Percentiles rank a stretch among this genome's conserved stretches.
These are phyloP conservation scores for Empidonax alnorum DNA, from an alignment of 2,113 vertebrate genomes.

Conservation along the genomic window DNA sequence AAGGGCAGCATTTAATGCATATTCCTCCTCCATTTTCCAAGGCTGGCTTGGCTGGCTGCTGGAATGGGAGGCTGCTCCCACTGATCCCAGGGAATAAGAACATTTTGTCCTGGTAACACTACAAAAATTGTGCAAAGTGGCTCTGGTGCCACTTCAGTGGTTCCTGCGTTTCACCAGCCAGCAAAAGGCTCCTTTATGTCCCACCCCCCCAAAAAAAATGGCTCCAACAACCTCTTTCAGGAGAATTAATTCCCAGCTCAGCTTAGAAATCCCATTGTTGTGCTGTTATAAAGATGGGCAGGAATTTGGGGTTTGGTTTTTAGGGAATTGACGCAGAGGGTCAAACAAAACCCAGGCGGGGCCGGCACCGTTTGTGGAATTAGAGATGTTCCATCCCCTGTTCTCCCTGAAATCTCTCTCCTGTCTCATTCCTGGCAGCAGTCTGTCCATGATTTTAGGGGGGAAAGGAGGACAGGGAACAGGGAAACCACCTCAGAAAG, in stretches of 20 bases:
- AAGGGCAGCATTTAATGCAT: neutral
- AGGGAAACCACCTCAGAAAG: neutral
- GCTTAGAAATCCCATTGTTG: neutral
- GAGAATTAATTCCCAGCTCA: neutral
- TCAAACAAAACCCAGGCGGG: neutral
- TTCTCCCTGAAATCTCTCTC: neutral
- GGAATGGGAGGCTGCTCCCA: neutral
- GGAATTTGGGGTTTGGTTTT: neutral
- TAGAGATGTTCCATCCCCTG: neutral
- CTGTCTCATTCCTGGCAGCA: neutral
- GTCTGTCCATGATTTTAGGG: rapidly evolving
- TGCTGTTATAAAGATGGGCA: neutral
- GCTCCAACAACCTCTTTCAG: neutral
- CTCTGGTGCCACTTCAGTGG: neutral
- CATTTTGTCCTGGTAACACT: neutral
- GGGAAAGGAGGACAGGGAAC: neutral
- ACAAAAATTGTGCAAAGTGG: neutral
- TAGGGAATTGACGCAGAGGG: neutral
- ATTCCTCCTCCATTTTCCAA: neutral
- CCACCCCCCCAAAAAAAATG: neutral
- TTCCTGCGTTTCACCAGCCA: neutral
- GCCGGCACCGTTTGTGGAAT: neutral
- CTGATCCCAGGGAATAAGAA: neutral
- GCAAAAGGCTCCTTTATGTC: neutral
- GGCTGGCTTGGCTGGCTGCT: neutral